Conservation (phyloP, 2,113 vertebrate species). For the Aramus guarauna region DNA sequence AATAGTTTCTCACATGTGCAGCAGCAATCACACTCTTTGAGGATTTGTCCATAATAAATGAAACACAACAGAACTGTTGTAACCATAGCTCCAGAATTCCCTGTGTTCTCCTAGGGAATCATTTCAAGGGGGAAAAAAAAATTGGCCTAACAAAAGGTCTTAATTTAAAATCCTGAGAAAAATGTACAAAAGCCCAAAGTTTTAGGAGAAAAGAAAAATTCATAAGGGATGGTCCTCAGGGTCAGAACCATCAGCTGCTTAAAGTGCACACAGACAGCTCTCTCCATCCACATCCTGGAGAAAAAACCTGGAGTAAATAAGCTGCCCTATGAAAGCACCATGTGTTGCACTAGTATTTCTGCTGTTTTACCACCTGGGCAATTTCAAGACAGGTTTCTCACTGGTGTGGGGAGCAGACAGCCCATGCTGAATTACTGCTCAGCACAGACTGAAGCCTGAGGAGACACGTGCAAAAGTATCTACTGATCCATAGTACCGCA, state of each 20-base stretch:
- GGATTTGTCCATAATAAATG: not conserved
- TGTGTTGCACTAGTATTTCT: not conserved
- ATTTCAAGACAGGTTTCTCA: not conserved
- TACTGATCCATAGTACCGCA: not conserved
- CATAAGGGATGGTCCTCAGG: not conserved
- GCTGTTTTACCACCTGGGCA: not conserved
- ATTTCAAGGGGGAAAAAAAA: not conserved
- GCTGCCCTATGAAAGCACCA: slow-evolving; percentile 57
- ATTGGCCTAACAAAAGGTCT: not conserved
- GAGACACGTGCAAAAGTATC: not conserved
- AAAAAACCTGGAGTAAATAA: not conserved
- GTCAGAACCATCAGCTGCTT: slow-evolving; percentile 18
- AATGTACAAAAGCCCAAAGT: not conserved
- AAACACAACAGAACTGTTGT: not conserved
- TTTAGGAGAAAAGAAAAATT: not conserved
- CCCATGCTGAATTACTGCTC: not conserved
- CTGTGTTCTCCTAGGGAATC: not conserved
- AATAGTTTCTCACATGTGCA: not conserved
- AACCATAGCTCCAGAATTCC: slow-evolving; percentile 8
- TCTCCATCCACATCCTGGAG: not conserved
- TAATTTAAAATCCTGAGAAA: slow-evolving; percentile 39
- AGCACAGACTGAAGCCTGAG: not conserved
- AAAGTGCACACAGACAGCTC: slow-evolving; percentile 33
- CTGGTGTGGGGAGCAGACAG: not conserved
- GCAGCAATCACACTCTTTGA: not conserved